Evolutionary conservation across 2,113 vertebrate species (phyloP).

Genomic region (Scomber scombrus): DNA sequence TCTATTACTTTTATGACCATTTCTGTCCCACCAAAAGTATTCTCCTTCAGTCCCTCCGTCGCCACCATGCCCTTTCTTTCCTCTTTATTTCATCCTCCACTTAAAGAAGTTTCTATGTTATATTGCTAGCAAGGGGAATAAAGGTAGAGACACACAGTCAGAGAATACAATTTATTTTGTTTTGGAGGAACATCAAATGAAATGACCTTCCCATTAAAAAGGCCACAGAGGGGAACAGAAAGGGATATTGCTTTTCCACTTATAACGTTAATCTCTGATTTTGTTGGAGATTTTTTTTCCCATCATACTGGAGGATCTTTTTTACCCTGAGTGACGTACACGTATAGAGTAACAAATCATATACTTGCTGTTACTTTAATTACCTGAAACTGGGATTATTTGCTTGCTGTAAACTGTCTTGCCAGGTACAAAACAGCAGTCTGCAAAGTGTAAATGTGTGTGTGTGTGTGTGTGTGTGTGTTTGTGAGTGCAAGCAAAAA

Average conservation of each 20-base stretch:
- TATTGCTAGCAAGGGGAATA: conserved; percentile 80
- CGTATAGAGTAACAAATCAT: conserved; percentile 26
- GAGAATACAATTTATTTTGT: conserved; percentile 81
- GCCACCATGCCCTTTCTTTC: background rate
- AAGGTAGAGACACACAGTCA: conserved; percentile 64
- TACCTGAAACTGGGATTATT: conserved; percentile 50
- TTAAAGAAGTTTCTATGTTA: conserved; percentile 71
- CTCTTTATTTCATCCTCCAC: conserved; percentile 59
- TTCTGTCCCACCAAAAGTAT: conserved; percentile 24
- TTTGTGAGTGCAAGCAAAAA: conserved; percentile 25
- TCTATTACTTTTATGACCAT: conserved; percentile 31
- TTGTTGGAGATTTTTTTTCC: conserved; percentile 58
- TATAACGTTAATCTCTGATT: conserved; percentile 77
- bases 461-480: conserved; percentile 15
- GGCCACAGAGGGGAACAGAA: conserved; percentile 69
- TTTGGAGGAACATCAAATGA: conserved; percentile 79
- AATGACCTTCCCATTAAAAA: conserved; percentile 81
- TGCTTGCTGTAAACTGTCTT: conserved; percentile 38
- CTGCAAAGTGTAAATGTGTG: conserved; percentile 58
- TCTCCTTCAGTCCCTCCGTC: background rate
- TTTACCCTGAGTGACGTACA: conserved; percentile 23
- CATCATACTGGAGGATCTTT: conserved; percentile 53
- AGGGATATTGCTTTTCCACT: conserved; percentile 82
- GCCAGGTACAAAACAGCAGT: conserved; percentile 43
- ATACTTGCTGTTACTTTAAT: conserved; percentile 36